Conservation (phyloP, 2,113 vertebrate genomes). For the Prionailurus bengalensis region DNA sequence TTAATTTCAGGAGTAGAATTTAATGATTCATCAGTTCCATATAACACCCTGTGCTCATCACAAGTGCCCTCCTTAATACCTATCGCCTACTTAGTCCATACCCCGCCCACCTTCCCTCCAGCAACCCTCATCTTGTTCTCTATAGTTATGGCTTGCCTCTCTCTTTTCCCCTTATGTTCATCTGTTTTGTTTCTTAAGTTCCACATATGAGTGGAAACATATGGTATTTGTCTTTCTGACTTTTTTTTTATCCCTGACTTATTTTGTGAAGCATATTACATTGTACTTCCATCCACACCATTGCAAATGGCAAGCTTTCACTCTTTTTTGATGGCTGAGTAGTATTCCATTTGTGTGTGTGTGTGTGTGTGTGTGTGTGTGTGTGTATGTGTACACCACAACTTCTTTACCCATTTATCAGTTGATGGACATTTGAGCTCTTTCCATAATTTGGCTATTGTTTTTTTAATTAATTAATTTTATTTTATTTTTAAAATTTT, state of each 20-base stretch:
- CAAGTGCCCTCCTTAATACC: not conserved
- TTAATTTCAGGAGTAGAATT: too few species aligned
- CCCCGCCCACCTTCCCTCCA: not conserved
- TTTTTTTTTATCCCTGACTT: not conserved
- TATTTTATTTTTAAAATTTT: too few species aligned
- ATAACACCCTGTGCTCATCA: too few species aligned
- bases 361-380: too few species aligned
- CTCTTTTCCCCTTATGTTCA: not conserved
- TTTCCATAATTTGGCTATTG: not conserved
- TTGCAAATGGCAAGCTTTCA: not conserved
- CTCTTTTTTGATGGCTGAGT: not conserved
- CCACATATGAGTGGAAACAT: not conserved
- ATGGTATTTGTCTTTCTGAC: not conserved
- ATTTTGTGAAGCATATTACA: not conserved
- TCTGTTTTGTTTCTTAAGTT: not conserved
- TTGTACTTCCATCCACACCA: not conserved
- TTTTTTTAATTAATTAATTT: too few species aligned
- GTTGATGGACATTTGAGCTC: not conserved
- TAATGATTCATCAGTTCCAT: too few species aligned
- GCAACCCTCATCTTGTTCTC: not conserved
- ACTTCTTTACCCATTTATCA: not conserved
- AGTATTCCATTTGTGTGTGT: not conserved
- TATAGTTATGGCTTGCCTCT: not conserved
- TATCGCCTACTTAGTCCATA: not conserved
- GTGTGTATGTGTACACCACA: not conserved